phyloP scores from a whole-genome alignment of 2,797 vertebrate species.

The Chlorospingus semifuscus region DNA sequence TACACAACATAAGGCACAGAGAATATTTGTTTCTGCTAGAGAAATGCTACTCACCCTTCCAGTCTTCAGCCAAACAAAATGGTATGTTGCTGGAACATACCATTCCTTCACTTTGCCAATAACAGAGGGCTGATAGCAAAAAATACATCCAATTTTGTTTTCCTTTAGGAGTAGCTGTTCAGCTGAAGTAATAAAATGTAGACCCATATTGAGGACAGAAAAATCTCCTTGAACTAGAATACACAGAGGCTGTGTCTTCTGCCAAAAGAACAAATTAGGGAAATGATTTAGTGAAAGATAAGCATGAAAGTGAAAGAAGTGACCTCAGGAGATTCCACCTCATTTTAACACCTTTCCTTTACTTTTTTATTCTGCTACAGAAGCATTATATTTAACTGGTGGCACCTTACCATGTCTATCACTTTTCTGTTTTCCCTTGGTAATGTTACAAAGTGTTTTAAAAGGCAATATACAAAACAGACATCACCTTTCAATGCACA shows the following conservation, averaged over 20 bases:
- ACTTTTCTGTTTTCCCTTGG: background rate
- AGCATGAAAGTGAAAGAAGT: background rate
- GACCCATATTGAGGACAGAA: background rate
- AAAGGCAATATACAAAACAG: background rate
- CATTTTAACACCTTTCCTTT: background rate
- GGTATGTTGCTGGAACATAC: background rate
- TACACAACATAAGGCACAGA: background rate
- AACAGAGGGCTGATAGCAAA: background rate
- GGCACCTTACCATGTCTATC: background rate
- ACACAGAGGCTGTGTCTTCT: background rate
- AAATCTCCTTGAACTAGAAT: constrained; percentile 5
- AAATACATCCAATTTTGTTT: background rate
- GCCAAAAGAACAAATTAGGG: constrained; percentile 16
- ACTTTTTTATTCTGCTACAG: background rate
- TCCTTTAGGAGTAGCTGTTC: background rate
- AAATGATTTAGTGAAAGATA: background rate
- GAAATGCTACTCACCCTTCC: background rate
- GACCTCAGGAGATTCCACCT: background rate
- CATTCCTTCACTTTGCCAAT: background rate
- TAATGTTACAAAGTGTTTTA: background rate
- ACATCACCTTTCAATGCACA: background rate
- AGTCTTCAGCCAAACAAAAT: background rate
- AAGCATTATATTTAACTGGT: background rate
- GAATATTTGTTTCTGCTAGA: background rate
- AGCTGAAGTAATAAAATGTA: background rate